Base-by-base conservation (phyloP, 2,888 invertebrate genomes). In the Embidobia sp. region DNA sequence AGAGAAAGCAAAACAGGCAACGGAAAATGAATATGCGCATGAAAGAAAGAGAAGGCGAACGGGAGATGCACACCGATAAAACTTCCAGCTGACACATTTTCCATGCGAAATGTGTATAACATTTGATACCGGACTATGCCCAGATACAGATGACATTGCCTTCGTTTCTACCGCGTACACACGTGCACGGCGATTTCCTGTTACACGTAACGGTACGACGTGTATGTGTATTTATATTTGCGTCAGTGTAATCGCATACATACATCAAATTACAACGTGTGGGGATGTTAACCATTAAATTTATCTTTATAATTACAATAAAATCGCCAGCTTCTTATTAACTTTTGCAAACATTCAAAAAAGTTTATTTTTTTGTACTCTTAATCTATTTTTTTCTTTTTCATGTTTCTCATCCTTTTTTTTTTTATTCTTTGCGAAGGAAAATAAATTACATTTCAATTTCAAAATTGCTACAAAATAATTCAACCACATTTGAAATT, bases 141-240 rank as follows among this genome's bases (percentile, higher is more conserved):
- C 69, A 59, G 70, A 61, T 61, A 42, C 59, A 61, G 70, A 59
- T 69, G 69, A 59, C 69, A 67, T 31, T 57, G 49, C 31, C 29
- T 69, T 26, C 44, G 61, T 53, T 53, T 70, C 61, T 53, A 61
- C 18, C 53, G 53, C 57, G 37, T 57, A 57, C 11, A 48, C 70
- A 61, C 57, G 61, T 46, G 53, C 26, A 46, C 27, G 4, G 51
- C 35, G 59, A 61, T 35, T 70, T 70, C 70, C 70, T 70, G 70
- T 70, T 70, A 70, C 51, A 37, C 18, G 37, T 70, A 70, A 70
- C 70, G 70, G 70, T 70, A 70, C 70, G 53, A 8, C 44, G 5
- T 61, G 40, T 51, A n/a, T 46, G n/a, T 61, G 53, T 53, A 61
- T 61, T 61, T 53, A 61, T 70, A 53, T 61, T 53, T 51, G 44